Evolutionary conservation across 2,113 vertebrate genomes (phyloP), one percentile per base, ranked within the genome.

Genomic region (Vulpes ferrilata): DNA sequence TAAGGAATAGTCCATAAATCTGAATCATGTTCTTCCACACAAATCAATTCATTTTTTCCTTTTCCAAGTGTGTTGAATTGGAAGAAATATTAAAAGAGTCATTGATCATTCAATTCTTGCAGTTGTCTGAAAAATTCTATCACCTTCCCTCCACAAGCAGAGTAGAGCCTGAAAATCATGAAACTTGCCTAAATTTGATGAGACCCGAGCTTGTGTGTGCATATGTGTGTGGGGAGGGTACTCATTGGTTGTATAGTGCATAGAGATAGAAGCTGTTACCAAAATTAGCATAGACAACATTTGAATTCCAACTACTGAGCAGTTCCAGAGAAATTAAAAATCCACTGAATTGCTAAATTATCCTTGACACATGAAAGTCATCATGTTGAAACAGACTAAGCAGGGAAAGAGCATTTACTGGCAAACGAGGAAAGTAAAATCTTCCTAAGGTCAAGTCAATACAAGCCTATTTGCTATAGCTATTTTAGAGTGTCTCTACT

Each of bases 61-160:
- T 67, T 67, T 74, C 20, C 11, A 89, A 92, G 43, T 78, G 92
- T 74, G 3, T 85, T 92, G 38, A 86, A 69, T 64, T 83, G 17
- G 27, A 89, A n/a, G 60, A 93, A 96, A 81, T 91, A 76, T 91
- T 96, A 88, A 79, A 83, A 92, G 73, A 57, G 62, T 85, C 84
- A 86, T 86, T 73, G 53, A 79, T 80, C 32, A 86, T 12, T 15
- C 11, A 79, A 2, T 87, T 93, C 22, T 92, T 82, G 5, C 43
- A 83, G 51, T 51, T 74, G 71, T 80, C 51, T 81, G n/a, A 35
- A 92, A 93, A 86, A 38, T 38, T 43, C 11, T 90, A 43, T 60
- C 16, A 32, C 3, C 5, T 95, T 8, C 7, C 17, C 17, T 79
- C 16, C 43, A 64, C 3, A 67, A 35, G 20, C 6, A 60, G 9